phyloP scores from a whole-genome alignment of 2,888 invertebrate species.

The Phengaris arion region DNA sequence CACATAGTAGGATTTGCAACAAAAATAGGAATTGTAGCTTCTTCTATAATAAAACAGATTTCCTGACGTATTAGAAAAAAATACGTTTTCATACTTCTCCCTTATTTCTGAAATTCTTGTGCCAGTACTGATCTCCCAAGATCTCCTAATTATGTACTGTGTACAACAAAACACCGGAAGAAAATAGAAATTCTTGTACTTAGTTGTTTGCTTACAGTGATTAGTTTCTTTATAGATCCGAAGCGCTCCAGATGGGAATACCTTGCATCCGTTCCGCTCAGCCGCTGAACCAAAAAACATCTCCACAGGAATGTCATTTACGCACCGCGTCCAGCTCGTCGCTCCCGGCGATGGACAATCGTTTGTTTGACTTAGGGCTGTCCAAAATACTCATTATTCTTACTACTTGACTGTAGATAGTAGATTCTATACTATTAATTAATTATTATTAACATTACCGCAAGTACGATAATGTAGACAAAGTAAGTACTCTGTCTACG shows the following conservation, averaged over 20 bases:
- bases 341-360: conserved; percentile 43
- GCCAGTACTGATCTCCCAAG: too few relatives aligned
- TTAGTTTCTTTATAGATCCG: conserved; percentile 52
- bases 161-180: conserved; percentile 17
- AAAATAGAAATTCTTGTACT: conserved; percentile 2
- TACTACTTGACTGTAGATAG: too few relatives aligned
- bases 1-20: too few relatives aligned
- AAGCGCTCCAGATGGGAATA: conserved; percentile 49
- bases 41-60: too few relatives aligned
- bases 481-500: too few relatives aligned
- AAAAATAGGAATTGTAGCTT: too few relatives aligned
- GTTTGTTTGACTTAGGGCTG: conserved; percentile 46
- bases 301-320: conserved; percentile 67
- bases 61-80: neutral
- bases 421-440: too few relatives aligned
- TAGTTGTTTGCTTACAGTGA: conserved; percentile 46
- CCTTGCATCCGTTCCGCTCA: conserved; percentile 64
- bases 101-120: neutral
- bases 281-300: conserved; percentile 62
- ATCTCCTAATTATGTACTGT: neutral
- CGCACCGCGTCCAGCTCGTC: conserved; percentile 48
- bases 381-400: conserved; percentile 28
- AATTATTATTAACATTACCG: too few relatives aligned
- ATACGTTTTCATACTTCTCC: neutral
- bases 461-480: too few relatives aligned